Conservation (phyloP, 2,797 vertebrate genomes). For the Girardinus metallicus region DNA sequence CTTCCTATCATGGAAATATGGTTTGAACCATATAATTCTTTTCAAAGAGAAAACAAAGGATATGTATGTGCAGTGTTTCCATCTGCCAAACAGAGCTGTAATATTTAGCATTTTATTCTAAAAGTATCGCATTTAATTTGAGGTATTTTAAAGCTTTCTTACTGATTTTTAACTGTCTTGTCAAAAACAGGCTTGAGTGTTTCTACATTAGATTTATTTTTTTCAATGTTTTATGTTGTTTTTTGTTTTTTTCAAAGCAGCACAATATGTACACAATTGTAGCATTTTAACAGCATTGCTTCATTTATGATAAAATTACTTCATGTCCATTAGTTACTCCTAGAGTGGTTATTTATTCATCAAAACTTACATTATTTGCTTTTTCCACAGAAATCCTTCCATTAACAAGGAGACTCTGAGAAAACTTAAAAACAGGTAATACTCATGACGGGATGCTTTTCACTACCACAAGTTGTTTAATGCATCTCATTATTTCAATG, state of each 20-base stretch:
- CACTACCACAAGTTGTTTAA: background rate
- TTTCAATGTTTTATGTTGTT: background rate
- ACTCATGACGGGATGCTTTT: background rate
- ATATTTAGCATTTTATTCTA: too few species aligned
- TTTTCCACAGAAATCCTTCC: background rate
- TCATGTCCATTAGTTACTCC: background rate
- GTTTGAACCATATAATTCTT: too few species aligned
- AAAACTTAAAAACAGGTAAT: background rate
- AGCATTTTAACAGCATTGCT: background rate
- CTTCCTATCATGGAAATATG: too few species aligned
- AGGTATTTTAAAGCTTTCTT: too few species aligned
- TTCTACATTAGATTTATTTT: background rate
- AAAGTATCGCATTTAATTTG: too few species aligned
- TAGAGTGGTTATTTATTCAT: background rate
- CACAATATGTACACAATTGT: background rate
- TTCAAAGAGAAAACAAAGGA: too few species aligned
- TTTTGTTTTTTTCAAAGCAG: background rate
- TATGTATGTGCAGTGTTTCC: too few species aligned
- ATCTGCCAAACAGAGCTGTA: too few species aligned
- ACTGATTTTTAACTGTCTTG: too few species aligned
- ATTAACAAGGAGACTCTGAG: background rate
- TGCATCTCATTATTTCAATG: background rate
- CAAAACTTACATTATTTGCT: background rate
- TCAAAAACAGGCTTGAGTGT: background rate
- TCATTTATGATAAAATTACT: background rate